Conservation (phyloP, 2,888 invertebrate species). For the Notodonta dromedarius region DNA sequence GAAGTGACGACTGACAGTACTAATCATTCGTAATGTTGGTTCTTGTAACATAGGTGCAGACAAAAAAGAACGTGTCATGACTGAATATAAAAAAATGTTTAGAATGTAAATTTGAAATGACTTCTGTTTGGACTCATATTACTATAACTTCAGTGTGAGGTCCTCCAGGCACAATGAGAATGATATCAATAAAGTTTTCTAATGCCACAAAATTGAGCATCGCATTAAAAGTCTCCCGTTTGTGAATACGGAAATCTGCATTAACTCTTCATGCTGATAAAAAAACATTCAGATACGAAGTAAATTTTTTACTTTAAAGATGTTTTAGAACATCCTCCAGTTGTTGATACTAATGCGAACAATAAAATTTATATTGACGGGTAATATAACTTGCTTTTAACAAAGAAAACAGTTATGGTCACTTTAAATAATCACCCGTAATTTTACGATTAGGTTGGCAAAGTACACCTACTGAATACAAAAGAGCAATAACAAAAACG, state of each 20-base stretch:
- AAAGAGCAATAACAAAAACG: constrained; percentile 16
- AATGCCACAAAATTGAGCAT: too few species aligned
- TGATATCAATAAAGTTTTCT: too few species aligned
- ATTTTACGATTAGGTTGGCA: not conserved
- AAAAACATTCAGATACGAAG: too few species aligned
- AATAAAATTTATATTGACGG: too few species aligned
- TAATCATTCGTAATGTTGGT: constrained; percentile 30
- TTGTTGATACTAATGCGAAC: not conserved
- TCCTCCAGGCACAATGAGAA: too few species aligned
- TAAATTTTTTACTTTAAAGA: not conserved
- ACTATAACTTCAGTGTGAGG: too few species aligned
- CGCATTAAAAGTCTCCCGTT: too few species aligned
- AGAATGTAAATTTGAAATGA: not conserved
- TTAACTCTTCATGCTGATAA: too few species aligned
- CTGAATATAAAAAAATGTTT: not conserved
- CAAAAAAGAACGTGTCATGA: not conserved
- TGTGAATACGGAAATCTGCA: too few species aligned
- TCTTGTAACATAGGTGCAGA: constrained; percentile 17
- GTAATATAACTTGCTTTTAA: not conserved
- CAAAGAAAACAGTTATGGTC: not conserved
- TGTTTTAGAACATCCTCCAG: not conserved
- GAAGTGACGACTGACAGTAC: constrained; percentile 27
- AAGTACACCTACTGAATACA: not conserved
- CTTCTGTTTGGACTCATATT: too few species aligned
- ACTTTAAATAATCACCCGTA: not conserved